Base-by-base conservation (phyloP, 1,140 invertebrate genomes). In the Drosophila micromelanica region DNA sequence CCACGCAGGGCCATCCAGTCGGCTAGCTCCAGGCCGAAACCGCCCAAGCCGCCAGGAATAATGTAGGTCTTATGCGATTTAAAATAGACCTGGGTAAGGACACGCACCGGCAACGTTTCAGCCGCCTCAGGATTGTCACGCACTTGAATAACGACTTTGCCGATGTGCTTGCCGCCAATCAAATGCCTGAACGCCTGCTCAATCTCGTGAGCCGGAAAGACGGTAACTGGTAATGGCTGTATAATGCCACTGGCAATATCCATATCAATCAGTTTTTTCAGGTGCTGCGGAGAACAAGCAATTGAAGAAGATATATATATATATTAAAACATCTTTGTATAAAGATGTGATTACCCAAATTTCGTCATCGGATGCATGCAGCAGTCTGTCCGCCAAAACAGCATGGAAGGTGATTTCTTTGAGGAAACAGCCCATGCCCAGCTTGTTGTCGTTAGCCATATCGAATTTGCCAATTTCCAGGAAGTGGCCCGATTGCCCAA, bases 1-100 rank as follows among this genome's bases (percentile, higher is more conserved):
- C 97, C 97, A 82, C 97, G 93, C 27, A 96, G 89, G 12, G 97
- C 94, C 62, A 98, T 93, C 97, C 97, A 98, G 86, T 98, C 95
- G 3, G 95, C 95, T 46, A 99, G 90, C 91, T 99, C 98, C n/a
- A 99, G 93, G 37, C 97, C 98, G 91, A 99, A 98, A 2, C 97
- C 97, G 32, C 97, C 97, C 0, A 98, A 93, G 63, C 98, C 98
- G 40, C 98, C 95, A 2, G 94, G 92, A 1, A 96, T 93, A 0
- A 95, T 82, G 73, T 95, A 95, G 4, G 92, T 92, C 13, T 92
- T 62, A 12, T 93, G 82, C 0, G 91, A 87, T 9, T 92, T 87
- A 62, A 93, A 94, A 56, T 92, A 92, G 3, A 90, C 92, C 95
- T 92, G 80, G 9, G 60, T 79, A 8, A 85, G 32, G 6, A 80